Evolutionary conservation across 2,113 vertebrate genomes (phyloP), one percentile per base, ranked within the genome.

Genomic region (Actenoides hombroni): DNA sequence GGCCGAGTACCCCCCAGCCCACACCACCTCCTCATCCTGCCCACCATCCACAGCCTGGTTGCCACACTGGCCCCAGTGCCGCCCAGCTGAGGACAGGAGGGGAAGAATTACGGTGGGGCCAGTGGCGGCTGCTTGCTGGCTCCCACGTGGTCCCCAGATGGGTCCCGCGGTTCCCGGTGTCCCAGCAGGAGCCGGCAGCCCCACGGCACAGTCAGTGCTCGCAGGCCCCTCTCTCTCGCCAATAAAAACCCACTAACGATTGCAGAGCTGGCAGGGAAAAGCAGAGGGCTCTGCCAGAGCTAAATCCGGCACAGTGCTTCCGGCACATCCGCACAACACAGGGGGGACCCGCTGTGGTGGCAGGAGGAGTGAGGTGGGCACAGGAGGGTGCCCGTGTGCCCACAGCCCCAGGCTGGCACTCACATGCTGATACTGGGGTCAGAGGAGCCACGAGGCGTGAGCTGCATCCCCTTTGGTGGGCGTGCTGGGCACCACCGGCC

Each of bases 131-230:
- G 61, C 49, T 42, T 69, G 68, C 65, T 1, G 0, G 44, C 56
- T 89, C 74, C 82, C 96, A 96, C 48, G 91, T 94, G 93, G 71
- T 25, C n/a, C 94, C 87, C 91, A 95, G 91, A 92, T 94, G 95
- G 67, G 82, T 48, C 59, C 90, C 83, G 87, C 0, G 9, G 93
- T 80, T 96, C 77, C 59, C 1, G 1, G 81, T 3, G 1, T 81
- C 80, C 56, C 88, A 51, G 92, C 1, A 1, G 90, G 86, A 90
- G 67, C 59, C 26, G 2, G 81, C 94, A 88, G 83, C 40, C 61
- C 76, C 49, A 6, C 3, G 5, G 70, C 9, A 12, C 90, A 76
- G 59, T 31, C 93, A 88, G 77, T 5, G 2, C 64, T 92, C 11
- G 2, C 78, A 76, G 81, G 83, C 89, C 39, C 86, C 80, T 64